Evolutionary conservation across 2,113 vertebrate genomes (phyloP).

Genomic region (Deroptyus accipitrinus): DNA sequence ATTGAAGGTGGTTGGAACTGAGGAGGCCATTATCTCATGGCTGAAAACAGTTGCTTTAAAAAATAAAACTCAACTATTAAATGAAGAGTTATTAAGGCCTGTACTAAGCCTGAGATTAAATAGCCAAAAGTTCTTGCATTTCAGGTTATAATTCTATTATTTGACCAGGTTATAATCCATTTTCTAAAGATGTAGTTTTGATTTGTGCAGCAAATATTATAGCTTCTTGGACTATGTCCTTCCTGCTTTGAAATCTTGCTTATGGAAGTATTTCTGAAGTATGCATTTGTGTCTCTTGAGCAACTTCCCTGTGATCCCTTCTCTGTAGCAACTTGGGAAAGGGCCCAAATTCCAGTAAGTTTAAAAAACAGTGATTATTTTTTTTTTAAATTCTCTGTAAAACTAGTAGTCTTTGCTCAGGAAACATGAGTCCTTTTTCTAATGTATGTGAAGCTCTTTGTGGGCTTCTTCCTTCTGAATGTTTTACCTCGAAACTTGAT

Average conservation of each 20-base stretch:
- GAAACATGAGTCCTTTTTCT: rapidly evolving
- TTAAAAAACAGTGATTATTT: not conserved
- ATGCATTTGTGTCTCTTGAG: not conserved
- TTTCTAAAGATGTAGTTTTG: not conserved
- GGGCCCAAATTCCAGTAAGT: not conserved
- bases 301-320: not conserved
- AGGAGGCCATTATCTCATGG: not conserved
- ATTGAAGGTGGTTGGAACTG: not conserved
- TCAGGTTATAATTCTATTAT: not conserved
- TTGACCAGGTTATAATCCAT: not conserved
- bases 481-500: not conserved
- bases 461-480: not conserved
- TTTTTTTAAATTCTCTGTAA: not conserved
- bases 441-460: not conserved
- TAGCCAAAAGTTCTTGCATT: not conserved
- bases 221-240: not conserved
- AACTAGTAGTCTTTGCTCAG: not conserved
- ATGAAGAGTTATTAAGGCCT: not conserved
- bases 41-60: not conserved
- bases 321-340: not conserved
- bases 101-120: not conserved
- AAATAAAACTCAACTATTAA: not conserved
- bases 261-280: not conserved
- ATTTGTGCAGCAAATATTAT: not conserved
- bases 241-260: not conserved